Evolutionary conservation across 2,113 vertebrate genomes (phyloP).

Genomic region (Aix galericulata): DNA sequence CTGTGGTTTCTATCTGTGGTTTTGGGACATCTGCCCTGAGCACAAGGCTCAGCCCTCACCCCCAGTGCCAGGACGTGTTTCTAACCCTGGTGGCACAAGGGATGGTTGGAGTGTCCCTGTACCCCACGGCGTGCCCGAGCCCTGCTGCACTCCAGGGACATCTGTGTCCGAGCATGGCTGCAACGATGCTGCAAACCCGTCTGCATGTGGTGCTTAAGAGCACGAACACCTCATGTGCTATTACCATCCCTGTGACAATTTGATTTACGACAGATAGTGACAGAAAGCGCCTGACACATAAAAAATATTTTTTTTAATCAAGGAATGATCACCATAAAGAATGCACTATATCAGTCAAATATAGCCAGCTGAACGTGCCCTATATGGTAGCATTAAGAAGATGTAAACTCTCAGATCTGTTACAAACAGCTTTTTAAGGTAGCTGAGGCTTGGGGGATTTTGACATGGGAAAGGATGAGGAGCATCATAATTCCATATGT

Average conservation of each 20-base stretch:
- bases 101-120: background rate
- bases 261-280: slow-evolving; percentile 42
- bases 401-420: slow-evolving; percentile 53
- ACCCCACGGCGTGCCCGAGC: background rate
- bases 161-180: accelerated
- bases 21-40: background rate
- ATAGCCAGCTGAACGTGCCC: slow-evolving; percentile 38
- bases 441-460: slow-evolving; percentile 64
- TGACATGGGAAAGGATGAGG: slow-evolving; percentile 59
- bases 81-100: background rate
- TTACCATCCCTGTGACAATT: slow-evolving; percentile 51
- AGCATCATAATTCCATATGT: slow-evolving; percentile 56
- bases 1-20: accelerated
- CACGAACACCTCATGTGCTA: slow-evolving; percentile 44
- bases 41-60: background rate
- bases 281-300: slow-evolving; percentile 54
- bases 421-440: slow-evolving; percentile 64
- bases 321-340: slow-evolving; percentile 63
- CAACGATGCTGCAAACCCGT: background rate
- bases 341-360: slow-evolving; percentile 63
- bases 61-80: background rate
- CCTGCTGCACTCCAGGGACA: background rate
- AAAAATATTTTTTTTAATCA: slow-evolving; percentile 70
- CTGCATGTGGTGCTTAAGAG: background rate
- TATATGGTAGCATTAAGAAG: slow-evolving; percentile 63